Evolutionary conservation across 2,113 vertebrate species (phyloP).

Genomic region (Glaucomys volans): DNA sequence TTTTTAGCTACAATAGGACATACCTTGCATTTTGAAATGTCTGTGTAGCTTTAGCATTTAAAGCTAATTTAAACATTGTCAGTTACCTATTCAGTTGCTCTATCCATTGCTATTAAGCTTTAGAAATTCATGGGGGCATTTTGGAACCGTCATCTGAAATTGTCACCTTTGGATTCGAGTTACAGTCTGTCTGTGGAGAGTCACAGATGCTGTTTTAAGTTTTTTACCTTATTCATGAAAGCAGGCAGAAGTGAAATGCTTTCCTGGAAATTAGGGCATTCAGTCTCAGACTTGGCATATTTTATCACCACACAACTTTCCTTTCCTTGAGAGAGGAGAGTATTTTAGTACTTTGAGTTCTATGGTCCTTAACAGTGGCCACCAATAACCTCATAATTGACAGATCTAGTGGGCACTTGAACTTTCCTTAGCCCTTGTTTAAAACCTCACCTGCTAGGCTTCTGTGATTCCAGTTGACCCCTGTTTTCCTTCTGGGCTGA

Average conservation of each 20-base stretch:
- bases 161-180: neutral
- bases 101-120: neutral
- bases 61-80: neutral
- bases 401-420: neutral
- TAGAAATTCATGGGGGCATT: neutral
- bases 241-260: neutral
- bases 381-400: neutral
- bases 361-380: neutral
- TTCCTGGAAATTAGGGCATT: neutral
- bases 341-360: neutral
- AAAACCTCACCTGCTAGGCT: neutral
- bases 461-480: neutral
- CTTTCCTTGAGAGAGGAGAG: neutral
- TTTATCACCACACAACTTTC: neutral
- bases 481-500: neutral
- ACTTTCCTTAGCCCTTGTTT: neutral
- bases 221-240: conserved; percentile 17
- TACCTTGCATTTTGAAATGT: neutral
- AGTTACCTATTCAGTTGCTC: neutral
- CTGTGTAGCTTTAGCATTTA: neutral
- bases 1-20: neutral
- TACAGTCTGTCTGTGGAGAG: neutral
- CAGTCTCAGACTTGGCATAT: neutral
- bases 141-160: neutral
- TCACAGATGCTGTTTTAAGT: neutral